These are phyloP conservation scores for Alcis repandata DNA, from an alignment of 2,888 invertebrate genomes.

Conservation along the genomic window DNA sequence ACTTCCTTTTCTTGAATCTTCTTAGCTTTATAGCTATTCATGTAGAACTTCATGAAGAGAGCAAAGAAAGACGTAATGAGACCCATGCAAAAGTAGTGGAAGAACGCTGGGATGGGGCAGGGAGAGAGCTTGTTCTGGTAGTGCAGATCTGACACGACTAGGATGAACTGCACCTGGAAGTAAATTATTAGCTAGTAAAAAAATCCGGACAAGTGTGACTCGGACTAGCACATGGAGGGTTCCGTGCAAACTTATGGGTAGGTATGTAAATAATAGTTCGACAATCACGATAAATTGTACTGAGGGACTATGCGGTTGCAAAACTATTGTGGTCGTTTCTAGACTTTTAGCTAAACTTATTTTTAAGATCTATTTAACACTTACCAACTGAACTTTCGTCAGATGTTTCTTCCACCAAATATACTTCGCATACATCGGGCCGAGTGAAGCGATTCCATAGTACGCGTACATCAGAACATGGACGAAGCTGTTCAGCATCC, in stretches of 20 bases:
- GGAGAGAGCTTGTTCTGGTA: slow-evolving; percentile 77
- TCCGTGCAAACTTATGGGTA: too few species aligned
- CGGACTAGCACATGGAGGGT: too few species aligned
- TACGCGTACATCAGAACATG: slow-evolving; percentile 94
- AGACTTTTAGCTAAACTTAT: too few species aligned
- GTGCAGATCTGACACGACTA: slow-evolving; percentile 72
- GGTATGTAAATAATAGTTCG: too few species aligned
- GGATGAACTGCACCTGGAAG: slow-evolving; percentile 76
- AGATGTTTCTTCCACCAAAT: slow-evolving; percentile 96
- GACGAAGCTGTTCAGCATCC: slow-evolving; percentile 91
- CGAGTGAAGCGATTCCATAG: slow-evolving; percentile 91
- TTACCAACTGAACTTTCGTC: slow-evolving; percentile 92
- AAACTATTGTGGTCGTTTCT: too few species aligned
- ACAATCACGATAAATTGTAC: too few species aligned
- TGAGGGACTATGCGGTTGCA: too few species aligned
- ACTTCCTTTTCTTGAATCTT: slow-evolving; percentile 36
- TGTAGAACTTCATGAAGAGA: slow-evolving; percentile 89
- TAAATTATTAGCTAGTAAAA: slow-evolving; percentile 3
- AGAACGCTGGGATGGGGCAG: slow-evolving; percentile 78
- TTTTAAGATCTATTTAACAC: slow-evolving; percentile 44
- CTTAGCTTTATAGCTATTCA: slow-evolving; percentile 65
- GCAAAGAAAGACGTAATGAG: slow-evolving; percentile 88
- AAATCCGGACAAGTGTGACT: not conserved
- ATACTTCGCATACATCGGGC: slow-evolving; percentile 90
- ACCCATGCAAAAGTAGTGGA: slow-evolving; percentile 85